These are phyloP conservation scores for Syngnathus rostellatus DNA, from an alignment of 2,797 vertebrate species.

Conservation along the genomic window DNA sequence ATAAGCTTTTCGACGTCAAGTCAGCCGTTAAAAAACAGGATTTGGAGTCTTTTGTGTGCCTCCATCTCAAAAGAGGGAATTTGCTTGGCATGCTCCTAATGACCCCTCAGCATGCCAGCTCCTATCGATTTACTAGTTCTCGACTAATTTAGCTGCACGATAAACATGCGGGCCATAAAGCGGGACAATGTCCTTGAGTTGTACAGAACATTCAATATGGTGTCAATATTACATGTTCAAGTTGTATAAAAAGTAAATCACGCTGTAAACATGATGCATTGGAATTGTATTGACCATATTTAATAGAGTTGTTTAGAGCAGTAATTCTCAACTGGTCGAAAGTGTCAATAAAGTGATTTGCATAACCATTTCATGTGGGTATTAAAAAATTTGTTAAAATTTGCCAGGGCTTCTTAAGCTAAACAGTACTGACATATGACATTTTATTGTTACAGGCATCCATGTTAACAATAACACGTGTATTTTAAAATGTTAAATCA, in stretches of 20 bases:
- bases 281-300: no score
- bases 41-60: slow-evolving; percentile 55
- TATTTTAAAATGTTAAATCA: neutral
- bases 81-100: slow-evolving; percentile 48
- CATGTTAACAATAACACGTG: no score
- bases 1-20: slow-evolving; percentile 46
- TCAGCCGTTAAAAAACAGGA: slow-evolving; percentile 55
- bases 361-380: no score
- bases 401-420: no score
- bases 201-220: neutral
- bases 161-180: neutral
- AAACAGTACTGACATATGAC: no score
- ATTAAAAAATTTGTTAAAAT: no score
- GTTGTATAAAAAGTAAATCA: neutral
- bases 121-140: slow-evolving; percentile 49
- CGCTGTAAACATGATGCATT: no score
- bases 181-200: neutral
- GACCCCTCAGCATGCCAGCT: slow-evolving; percentile 43
- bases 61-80: slow-evolving; percentile 52
- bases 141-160: slow-evolving; percentile 12
- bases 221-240: neutral
- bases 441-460: no score
- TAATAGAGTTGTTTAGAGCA: no score
- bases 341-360: no score
- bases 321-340: no score